Percentiles rank a stretch among this genome's conserved stretches.
phyloP scores from a whole-genome alignment of 2,888 invertebrate species.

The Mesorhabditis sp. region DNA sequence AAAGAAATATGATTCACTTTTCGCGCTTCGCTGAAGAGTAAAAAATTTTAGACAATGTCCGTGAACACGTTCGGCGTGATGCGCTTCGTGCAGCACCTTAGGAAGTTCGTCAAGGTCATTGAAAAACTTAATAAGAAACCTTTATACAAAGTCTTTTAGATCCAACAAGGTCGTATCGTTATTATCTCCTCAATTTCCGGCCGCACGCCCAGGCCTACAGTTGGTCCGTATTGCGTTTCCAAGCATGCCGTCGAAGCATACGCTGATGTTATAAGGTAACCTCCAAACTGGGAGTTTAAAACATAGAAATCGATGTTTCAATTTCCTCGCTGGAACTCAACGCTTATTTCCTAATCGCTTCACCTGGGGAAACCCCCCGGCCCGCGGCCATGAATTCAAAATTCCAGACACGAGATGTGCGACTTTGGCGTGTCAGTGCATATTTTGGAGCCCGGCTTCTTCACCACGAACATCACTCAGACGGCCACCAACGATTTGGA shows the following conservation, averaged over 20 bases:
- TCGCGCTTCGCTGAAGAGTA: no score
- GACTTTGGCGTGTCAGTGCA: slow-evolving; percentile 43
- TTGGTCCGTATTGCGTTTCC: slow-evolving; percentile 51
- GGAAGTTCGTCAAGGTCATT: slow-evolving; percentile 42
- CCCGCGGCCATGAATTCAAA: not conserved
- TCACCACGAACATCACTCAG: slow-evolving; percentile 45
- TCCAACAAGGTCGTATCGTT: slow-evolving; percentile 57
- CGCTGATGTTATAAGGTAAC: slow-evolving; percentile 45
- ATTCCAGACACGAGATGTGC: slow-evolving; percentile 40
- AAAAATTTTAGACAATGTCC: slow-evolving; percentile 27
- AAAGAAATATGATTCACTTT: no score
- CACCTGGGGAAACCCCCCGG: not conserved
- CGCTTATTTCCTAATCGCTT: no score
- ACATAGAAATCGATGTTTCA: no score
- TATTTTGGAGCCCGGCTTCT: slow-evolving; percentile 52
- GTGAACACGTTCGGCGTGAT: slow-evolving; percentile 59
- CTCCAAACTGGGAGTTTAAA: not conserved
- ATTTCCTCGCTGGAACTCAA: no score
- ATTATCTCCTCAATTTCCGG: slow-evolving; percentile 60
- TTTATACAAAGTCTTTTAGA: not conserved
- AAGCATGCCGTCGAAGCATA: slow-evolving; percentile 53
- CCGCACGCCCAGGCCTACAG: slow-evolving; percentile 48
- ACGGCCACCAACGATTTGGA: slow-evolving; percentile 37
- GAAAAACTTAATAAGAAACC: slow-evolving; percentile 15
- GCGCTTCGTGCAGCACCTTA: slow-evolving; percentile 42